Evolutionary conservation across 1,140 invertebrate genomes (phyloP).

Genomic region (Aplysia californica): DNA sequence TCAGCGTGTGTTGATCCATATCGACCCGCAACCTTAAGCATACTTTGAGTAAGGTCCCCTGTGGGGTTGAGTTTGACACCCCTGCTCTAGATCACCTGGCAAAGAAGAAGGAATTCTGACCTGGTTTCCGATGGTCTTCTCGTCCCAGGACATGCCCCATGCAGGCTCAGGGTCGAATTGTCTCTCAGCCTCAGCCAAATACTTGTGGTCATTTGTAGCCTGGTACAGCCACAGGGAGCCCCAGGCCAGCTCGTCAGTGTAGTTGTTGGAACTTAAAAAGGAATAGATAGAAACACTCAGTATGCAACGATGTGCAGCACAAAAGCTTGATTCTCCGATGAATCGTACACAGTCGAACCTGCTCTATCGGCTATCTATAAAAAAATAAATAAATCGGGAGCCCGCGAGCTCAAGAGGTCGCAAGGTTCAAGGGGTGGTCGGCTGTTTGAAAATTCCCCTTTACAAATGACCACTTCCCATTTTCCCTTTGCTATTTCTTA

Average conservation of each 20-base stretch:
- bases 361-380: neutral
- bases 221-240: slow-evolving; percentile 74
- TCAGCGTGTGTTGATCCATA: neutral
- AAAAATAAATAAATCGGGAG: neutral
- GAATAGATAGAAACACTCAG: neutral
- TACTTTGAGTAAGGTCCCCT: neutral
- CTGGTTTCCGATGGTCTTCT: slow-evolving; percentile 68
- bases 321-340: neutral
- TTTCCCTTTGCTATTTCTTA: no score
- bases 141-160: slow-evolving; percentile 72
- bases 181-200: slow-evolving; percentile 71
- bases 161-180: slow-evolving; percentile 63
- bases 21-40: neutral
- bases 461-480: neutral
- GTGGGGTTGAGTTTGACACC: neutral
- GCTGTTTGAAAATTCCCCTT: neutral
- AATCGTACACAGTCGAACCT: neutral
- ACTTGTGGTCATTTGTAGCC: slow-evolving; percentile 71
- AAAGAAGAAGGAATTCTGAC: neutral
- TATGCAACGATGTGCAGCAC: neutral
- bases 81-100: neutral
- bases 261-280: slow-evolving; percentile 70
- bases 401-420: neutral
- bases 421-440: neutral
- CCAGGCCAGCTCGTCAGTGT: slow-evolving; percentile 76